phyloP scores from a whole-genome alignment of 2,797 vertebrate species.

The Paramormyrops hopkinsi region DNA sequence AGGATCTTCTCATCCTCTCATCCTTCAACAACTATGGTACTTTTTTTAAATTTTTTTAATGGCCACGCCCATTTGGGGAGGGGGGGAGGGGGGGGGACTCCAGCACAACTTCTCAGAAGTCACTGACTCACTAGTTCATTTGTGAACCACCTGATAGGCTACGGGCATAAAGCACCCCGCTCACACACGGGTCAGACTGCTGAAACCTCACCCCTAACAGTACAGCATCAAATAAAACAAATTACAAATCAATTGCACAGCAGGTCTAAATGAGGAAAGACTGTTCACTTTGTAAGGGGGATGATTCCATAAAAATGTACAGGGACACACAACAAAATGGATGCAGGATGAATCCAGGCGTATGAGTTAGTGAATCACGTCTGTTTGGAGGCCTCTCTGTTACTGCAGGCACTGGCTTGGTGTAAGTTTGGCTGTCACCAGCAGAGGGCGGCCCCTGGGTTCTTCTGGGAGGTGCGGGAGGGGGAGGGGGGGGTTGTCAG shows the following conservation, averaged over 20 bases:
- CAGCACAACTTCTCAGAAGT: neutral
- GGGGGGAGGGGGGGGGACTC: neutral
- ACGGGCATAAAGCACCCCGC: neutral
- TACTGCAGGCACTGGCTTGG: neutral
- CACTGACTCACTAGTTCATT: neutral
- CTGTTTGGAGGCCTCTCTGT: neutral
- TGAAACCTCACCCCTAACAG: neutral
- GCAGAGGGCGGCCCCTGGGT: neutral
- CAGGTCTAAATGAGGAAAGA: neutral
- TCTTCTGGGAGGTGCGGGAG: constrained; percentile 12
- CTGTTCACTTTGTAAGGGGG: constrained; percentile 34
- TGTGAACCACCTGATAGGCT: neutral
- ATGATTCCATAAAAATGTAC: constrained; percentile 23
- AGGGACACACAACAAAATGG: neutral
- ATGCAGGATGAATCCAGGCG: constrained; percentile 7
- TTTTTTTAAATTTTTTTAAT: neutral
- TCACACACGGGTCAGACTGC: neutral
- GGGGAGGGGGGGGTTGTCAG: neutral
- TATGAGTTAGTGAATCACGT: neutral
- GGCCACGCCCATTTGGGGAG: neutral
- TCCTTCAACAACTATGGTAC: neutral
- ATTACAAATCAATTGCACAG: neutral
- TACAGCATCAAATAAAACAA: neutral
- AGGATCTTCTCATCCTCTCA: constrained; percentile 3
- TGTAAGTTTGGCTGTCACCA: neutral